A percentile compares a stretch with the other conserved stretches of the same genome.
phyloP scores from a whole-genome alignment of 2,113 vertebrate species.

The Petromus typicus region DNA sequence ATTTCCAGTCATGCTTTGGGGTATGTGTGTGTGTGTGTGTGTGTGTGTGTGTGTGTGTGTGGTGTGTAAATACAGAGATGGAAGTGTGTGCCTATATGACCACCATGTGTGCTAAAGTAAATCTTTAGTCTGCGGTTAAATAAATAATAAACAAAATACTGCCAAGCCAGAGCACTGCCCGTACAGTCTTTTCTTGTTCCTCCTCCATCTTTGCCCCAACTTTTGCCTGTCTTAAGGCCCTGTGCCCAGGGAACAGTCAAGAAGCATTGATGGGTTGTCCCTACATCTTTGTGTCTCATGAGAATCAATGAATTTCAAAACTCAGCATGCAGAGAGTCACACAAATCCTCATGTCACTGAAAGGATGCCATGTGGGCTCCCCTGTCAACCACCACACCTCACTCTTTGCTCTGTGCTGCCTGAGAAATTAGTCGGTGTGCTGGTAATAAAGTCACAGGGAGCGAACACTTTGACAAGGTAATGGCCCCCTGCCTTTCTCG shows the following conservation, averaged over 20 bases:
- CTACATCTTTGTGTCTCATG: conserved; percentile 6
- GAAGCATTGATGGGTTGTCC: not conserved
- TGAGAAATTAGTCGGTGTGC: conserved; percentile 69
- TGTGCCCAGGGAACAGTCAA: not conserved
- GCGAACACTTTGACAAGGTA: conserved; percentile 71
- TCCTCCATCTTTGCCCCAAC: not conserved
- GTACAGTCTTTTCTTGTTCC: not conserved
- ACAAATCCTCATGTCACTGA: not conserved
- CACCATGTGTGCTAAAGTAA: not conserved
- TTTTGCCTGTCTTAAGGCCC: not conserved
- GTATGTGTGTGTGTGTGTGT: not conserved
- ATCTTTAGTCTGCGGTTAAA: not conserved
- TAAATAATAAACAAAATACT: conserved; percentile 6
- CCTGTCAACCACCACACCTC: not conserved
- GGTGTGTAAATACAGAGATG: too few relatives aligned
- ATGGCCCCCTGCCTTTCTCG: conserved; percentile 45
- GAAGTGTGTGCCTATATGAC: too few relatives aligned
- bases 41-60: not conserved
- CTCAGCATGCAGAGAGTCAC: not conserved
- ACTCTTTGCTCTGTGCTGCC: not conserved
- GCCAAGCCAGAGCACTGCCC: not conserved
- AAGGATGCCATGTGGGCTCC: not conserved
- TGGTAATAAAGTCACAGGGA: conserved; percentile 73
- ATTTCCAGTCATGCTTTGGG: not conserved
- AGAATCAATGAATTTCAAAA: conserved; percentile 47